A percentile compares a stretch with the other conserved stretches of the same genome.
These are phyloP conservation scores for Metopolophium dirhodum DNA, from an alignment of 1,140 invertebrate species.

Conservation along the genomic window DNA sequence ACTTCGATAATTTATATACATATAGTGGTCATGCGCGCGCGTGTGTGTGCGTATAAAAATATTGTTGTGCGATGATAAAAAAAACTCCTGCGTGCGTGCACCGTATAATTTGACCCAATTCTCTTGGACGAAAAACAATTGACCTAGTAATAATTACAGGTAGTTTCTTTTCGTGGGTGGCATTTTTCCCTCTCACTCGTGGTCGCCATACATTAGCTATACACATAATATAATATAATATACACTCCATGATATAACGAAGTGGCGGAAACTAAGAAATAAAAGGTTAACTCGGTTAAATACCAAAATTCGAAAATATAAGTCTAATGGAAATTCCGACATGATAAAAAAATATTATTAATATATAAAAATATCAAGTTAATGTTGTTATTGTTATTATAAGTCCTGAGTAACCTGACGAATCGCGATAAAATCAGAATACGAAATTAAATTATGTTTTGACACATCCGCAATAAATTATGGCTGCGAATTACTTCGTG, in stretches of 20 bases:
- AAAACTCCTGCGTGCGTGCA: neutral
- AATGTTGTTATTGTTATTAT: neutral
- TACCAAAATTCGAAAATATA: conserved; percentile 16
- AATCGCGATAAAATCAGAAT: too few species aligned
- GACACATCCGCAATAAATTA: neutral
- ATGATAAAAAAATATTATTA: neutral
- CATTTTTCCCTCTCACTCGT: neutral
- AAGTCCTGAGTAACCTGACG: neutral
- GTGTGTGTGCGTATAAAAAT: neutral
- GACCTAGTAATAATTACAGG: conserved; percentile 25
- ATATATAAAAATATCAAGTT: neutral
- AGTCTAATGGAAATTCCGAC: neutral
- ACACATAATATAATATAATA: neutral
- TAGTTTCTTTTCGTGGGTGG: conserved; percentile 23
- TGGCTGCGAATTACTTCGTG: neutral
- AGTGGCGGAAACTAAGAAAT: neutral
- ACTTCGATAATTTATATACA: neutral
- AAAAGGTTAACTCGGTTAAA: conserved; percentile 48
- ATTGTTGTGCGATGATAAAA: neutral
- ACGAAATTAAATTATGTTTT: neutral
- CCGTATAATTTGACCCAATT: neutral
- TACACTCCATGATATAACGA: neutral
- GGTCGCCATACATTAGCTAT: neutral
- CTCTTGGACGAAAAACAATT: neutral
- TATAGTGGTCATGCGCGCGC: neutral